A percentile compares a stretch with the other conserved stretches of the same genome.
These are phyloP conservation scores for Enteromius argenteus DNA, from an alignment of 2,797 vertebrate species.

Conservation along the genomic window DNA sequence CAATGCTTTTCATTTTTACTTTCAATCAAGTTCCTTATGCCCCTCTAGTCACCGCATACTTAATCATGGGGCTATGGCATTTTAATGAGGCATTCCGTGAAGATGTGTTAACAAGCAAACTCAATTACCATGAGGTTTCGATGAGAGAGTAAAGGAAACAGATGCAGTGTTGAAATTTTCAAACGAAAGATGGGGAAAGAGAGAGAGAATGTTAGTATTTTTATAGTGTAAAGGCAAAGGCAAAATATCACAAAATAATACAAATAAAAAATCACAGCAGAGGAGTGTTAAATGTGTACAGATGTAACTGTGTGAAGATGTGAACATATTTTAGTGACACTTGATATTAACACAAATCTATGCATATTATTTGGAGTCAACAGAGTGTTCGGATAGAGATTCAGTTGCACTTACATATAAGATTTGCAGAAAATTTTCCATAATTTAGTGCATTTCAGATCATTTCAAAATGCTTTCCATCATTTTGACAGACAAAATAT, in stretches of 20 bases:
- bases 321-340: neutral
- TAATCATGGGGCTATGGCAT: conserved; percentile 59
- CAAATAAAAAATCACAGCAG: neutral
- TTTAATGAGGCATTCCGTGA: conserved; percentile 63
- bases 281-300: neutral
- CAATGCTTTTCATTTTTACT: conserved; percentile 57
- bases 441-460: neutral
- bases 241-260: conserved; percentile 12
- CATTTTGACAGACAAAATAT: neutral
- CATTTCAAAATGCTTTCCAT: neutral
- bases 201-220: neutral
- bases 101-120: conserved; percentile 66
- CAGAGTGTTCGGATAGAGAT: neutral
- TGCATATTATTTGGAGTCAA: neutral
- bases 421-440: neutral
- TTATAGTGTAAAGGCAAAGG: neutral
- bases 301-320: neutral
- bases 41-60: conserved; percentile 67
- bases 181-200: conserved; percentile 8
- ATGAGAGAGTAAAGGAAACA: conserved; percentile 36
- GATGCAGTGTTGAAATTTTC: conserved; percentile 21
- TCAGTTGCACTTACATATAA: neutral
- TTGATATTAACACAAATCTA: neutral
- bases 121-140: conserved; percentile 56
- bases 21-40: conserved; percentile 63